Evolutionary conservation across 2,888 invertebrate genomes (phyloP).

Genomic region (Polietes domitor): DNA sequence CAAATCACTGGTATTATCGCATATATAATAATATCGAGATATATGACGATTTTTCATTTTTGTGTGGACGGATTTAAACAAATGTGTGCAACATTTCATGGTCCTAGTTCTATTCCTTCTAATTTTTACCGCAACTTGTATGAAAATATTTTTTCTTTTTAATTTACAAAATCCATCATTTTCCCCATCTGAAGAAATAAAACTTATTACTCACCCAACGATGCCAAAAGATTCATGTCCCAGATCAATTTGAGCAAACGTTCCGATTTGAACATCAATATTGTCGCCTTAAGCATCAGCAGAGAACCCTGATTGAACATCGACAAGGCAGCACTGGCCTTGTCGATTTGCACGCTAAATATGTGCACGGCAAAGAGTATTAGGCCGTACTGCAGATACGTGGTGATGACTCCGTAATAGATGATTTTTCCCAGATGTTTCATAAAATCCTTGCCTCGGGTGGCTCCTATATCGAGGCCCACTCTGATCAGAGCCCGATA

Average conservation of each 20-base stretch:
- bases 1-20: too few relatives aligned
- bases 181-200: too few relatives aligned
- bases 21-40: too few relatives aligned
- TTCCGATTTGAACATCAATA: conserved; percentile 11
- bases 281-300: not conserved
- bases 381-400: not conserved
- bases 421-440: conserved; percentile 30
- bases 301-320: conserved; percentile 25
- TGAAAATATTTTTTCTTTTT: too few relatives aligned
- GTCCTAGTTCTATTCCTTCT: too few relatives aligned
- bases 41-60: too few relatives aligned
- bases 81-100: too few relatives aligned
- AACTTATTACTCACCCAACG: not conserved
- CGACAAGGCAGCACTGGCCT: conserved; percentile 8
- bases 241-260: conserved; percentile 44
- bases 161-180: too few relatives aligned
- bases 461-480: conserved; percentile 43
- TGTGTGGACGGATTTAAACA: too few relatives aligned
- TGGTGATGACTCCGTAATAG: not conserved
- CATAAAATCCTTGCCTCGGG: conserved; percentile 6
- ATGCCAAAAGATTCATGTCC: conserved; percentile 50
- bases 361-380: conserved; percentile 5
- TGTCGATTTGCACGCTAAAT: conserved; percentile 6
- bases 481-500: conserved; percentile 18
- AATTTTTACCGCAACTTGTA: too few relatives aligned